Conservation (phyloP, 2,113 vertebrate species). For the Calypte anna region DNA sequence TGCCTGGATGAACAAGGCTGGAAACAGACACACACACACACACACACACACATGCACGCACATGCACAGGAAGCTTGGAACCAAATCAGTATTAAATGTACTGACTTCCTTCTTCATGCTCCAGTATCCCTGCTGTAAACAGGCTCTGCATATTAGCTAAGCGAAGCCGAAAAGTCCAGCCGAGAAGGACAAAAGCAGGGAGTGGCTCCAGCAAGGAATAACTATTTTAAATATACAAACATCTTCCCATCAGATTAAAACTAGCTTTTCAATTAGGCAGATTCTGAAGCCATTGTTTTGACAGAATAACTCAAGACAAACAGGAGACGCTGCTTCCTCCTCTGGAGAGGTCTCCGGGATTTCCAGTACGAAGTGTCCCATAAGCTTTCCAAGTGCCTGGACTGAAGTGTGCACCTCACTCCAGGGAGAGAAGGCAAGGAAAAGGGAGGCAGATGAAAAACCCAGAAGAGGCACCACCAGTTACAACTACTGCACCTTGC, state of each 20-base stretch:
- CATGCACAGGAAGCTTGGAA: slow-evolving; percentile 59
- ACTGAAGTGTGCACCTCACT: background rate
- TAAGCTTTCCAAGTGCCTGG: background rate
- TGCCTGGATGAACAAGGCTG: background rate
- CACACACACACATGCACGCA: background rate
- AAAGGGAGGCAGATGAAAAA: background rate
- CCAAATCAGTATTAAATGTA: background rate
- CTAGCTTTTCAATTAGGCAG: slow-evolving; percentile 31
- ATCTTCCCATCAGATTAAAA: slow-evolving; percentile 69
- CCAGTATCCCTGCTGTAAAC: slow-evolving; percentile 50
- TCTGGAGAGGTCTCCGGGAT: slow-evolving; percentile 25
- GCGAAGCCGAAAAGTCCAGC: slow-evolving; percentile 35
- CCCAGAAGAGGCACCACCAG: background rate
- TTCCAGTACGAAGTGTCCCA: background rate
- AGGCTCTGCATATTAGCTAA: background rate
- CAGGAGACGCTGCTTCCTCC: slow-evolving; percentile 57
- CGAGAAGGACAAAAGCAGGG: slow-evolving; percentile 63
- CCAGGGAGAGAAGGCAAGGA: background rate
- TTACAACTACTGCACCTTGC: background rate
- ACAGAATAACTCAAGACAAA: slow-evolving; percentile 58
- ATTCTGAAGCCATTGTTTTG: slow-evolving; percentile 61
- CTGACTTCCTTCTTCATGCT: slow-evolving; percentile 49
- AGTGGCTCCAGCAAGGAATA: slow-evolving; percentile 51
- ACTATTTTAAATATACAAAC: slow-evolving; percentile 69
- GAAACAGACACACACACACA: background rate